Evolutionary conservation across 2,797 vertebrate genomes (phyloP).

Genomic region (Hybognathus amarus): DNA sequence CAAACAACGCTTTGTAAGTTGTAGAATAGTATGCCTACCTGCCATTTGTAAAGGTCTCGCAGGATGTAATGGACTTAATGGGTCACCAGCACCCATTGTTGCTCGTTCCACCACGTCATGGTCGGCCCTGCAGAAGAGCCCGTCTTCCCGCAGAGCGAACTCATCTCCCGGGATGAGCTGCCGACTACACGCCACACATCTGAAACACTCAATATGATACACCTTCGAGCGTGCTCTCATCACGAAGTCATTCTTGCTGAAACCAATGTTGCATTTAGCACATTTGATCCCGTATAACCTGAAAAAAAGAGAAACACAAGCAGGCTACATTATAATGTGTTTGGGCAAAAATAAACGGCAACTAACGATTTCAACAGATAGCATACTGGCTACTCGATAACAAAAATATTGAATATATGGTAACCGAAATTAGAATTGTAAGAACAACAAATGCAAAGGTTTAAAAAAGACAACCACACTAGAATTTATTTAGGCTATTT

Average conservation of each 20-base stretch:
- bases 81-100: conserved; percentile 86
- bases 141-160: conserved; percentile 93
- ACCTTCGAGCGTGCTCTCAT: conserved; percentile 96
- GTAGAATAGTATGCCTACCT: conserved; percentile 80
- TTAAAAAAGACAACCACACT: neutral
- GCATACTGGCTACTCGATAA: neutral
- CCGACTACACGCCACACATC: conserved; percentile 96
- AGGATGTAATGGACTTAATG: conserved; percentile 92
- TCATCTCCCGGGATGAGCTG: conserved; percentile 97
- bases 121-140: conserved; percentile 94
- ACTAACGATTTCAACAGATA: neutral
- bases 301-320: conserved; percentile 38
- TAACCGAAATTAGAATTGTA: neutral
- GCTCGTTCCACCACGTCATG: conserved; percentile 95
- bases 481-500: neutral
- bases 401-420: neutral
- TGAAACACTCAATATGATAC: conserved; percentile 98
- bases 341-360: neutral
- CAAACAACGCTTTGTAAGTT: conserved; percentile 38
- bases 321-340: neutral
- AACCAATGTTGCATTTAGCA: conserved; percentile 96
- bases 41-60: conserved; percentile 95
- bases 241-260: conserved; percentile 98
- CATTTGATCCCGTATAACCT: conserved; percentile 98
- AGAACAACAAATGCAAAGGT: neutral